Evolutionary conservation across 1,140 invertebrate species (phyloP), one percentile per base, ranked within the genome.

Genomic region (Monomorium pharaonis): DNA sequence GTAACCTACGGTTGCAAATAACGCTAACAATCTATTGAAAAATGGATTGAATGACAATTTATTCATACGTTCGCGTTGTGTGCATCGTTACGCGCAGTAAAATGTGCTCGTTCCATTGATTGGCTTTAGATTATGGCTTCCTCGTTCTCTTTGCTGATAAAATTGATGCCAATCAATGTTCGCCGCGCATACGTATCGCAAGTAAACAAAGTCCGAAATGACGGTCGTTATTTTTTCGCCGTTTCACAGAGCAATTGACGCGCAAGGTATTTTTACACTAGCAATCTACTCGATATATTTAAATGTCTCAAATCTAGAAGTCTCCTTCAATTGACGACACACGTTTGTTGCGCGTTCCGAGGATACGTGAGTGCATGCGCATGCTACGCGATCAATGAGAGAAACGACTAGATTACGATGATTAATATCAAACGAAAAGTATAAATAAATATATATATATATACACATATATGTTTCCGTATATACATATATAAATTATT

Each of bases 81-180:
- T 42, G 14, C n/a, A 47, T 37, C 37, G 75, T 77, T 63, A 63
- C 33, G 21, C 24, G 49, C 12, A 47, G 33, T 70, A 56, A 81
- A 81, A 72, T 44, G 78, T 24, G 21, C 47, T 56, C 24, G 60
- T 65, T 42, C 62, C 21, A 72, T 74, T 83, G 67, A 83, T 74
- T 83, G 78, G 49, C 1, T 58, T 18, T 33, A 65, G 37, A 56
- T 72, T 83, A 83, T 58, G 51, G 65, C 24, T 72, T 80, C 33
- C 33, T 42, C 63, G 33, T 70, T 72, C 49, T 6, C 21, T 30
- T 47, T 33, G 14, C 54, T 44, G 49, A 21, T 18, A 83, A 74
- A 83, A 83, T 83, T 58, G 49, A 83, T 67, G 76, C 60, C 76
- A 78, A 78, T 81, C 65, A 81, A 42, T 37, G 30, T 24, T 7